These are phyloP conservation scores for Nowickia ferox DNA, from an alignment of 2,888 invertebrate genomes.

Conservation along the genomic window DNA sequence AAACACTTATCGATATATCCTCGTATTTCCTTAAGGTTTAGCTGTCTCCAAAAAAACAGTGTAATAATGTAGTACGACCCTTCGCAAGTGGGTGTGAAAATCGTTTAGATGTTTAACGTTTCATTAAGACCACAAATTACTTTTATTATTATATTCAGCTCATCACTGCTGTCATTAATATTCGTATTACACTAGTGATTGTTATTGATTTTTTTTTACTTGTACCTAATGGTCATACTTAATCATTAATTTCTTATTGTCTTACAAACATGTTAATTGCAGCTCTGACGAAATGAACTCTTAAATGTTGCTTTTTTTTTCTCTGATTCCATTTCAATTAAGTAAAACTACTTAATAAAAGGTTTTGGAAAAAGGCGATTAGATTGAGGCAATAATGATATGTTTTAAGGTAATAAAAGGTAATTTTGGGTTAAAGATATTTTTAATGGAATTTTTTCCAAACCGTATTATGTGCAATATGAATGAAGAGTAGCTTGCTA, in stretches of 20 bases:
- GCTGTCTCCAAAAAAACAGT: neutral
- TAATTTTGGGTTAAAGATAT: neutral
- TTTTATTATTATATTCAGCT: slow-evolving; percentile 38
- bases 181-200: slow-evolving; percentile 44
- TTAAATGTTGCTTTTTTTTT: slow-evolving; percentile 34
- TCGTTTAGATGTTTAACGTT: slow-evolving; percentile 52
- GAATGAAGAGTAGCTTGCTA: too few relatives aligned
- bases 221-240: slow-evolving; percentile 14
- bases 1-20: too few relatives aligned
- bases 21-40: neutral
- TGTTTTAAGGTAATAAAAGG: slow-evolving; percentile 34
- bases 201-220: slow-evolving; percentile 17
- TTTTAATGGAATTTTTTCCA: neutral
- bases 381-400: slow-evolving; percentile 25
- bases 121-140: slow-evolving; percentile 67
- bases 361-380: slow-evolving; percentile 44
- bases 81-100: slow-evolving; percentile 47
- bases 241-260: neutral
- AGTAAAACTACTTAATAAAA: slow-evolving; percentile 48
- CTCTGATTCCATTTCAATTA: slow-evolving; percentile 46
- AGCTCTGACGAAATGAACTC: neutral
- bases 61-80: neutral
- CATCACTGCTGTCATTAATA: slow-evolving; percentile 43
- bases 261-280: slow-evolving; percentile 24
- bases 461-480: neutral